phyloP scores from a whole-genome alignment of 2,888 invertebrate genomes.

The Rutpela maculata region DNA sequence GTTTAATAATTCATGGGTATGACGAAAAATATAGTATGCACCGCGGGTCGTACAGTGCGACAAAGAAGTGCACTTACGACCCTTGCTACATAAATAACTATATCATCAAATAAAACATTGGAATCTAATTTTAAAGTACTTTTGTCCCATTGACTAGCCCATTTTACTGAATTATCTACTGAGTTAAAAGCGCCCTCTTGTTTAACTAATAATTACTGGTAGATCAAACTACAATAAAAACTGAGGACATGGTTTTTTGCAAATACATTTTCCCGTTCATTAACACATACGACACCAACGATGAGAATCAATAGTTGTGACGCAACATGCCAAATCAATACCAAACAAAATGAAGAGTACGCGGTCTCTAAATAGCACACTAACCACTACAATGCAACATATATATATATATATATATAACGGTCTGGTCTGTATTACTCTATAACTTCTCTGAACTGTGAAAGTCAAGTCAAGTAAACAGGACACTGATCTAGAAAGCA shows the following conservation, averaged over 20 bases:
- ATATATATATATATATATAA: background rate
- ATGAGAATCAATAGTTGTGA: background rate
- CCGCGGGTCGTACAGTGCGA: no score
- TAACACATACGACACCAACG: background rate
- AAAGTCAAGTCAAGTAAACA: background rate
- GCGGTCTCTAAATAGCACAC: background rate
- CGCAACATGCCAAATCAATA: background rate
- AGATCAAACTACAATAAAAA: no score
- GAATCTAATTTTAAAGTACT: no score
- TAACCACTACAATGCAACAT: background rate
- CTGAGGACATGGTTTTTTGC: background rate
- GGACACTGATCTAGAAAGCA: background rate
- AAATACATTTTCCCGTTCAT: background rate
- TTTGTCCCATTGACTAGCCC: no score
- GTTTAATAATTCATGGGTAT: no score
- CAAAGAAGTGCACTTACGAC: no score
- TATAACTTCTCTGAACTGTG: background rate
- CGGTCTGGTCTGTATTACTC: background rate
- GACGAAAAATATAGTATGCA: no score
- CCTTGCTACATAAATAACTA: no score
- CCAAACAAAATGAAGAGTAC: background rate
- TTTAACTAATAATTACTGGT: no score
- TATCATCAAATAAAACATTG: no score
- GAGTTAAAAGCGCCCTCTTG: no score
- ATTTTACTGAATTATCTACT: no score